Percentiles rank a stretch among this genome's conserved stretches.
phyloP scores from a whole-genome alignment of 2,113 vertebrate species.

The Dolichallabes microphthalmus region DNA sequence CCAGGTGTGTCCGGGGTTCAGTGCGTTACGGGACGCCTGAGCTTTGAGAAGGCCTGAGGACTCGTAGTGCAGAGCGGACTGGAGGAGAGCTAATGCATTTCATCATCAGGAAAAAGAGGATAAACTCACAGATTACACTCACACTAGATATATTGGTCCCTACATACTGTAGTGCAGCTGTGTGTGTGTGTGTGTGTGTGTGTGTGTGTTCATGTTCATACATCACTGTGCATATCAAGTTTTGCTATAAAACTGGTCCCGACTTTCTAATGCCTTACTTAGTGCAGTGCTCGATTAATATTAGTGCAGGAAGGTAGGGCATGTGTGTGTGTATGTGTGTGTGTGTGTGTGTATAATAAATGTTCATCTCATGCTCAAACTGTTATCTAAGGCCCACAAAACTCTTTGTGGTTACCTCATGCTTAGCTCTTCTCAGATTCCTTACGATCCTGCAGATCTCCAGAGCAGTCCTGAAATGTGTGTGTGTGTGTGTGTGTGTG shows the following conservation, averaged over 20 bases:
- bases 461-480: not conserved
- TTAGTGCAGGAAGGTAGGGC: not conserved
- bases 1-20: slow-evolving; percentile 14
- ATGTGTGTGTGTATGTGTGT: slow-evolving; percentile 32
- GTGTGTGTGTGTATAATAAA: not conserved
- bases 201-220: not conserved
- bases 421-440: not conserved
- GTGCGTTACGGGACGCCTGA: slow-evolving; percentile 45
- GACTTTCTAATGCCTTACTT: not conserved
- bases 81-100: not conserved
- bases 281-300: slow-evolving; percentile 9
- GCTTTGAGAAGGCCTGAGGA: slow-evolving; percentile 41
- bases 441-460: slow-evolving; percentile 13
- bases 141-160: slow-evolving; percentile 9
- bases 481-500: not conserved
- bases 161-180: slow-evolving; percentile 37
- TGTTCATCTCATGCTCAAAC: not conserved
- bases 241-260: not conserved
- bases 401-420: not conserved
- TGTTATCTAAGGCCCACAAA: slow-evolving; percentile 12
- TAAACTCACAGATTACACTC: slow-evolving; percentile 8
- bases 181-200: not conserved
- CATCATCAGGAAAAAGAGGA: slow-evolving; percentile 4
- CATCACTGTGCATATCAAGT: slow-evolving; percentile 10
- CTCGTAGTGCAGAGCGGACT: not conserved